phyloP scores from a whole-genome alignment of 2,888 invertebrate species.

The Cephus runcator region DNA sequence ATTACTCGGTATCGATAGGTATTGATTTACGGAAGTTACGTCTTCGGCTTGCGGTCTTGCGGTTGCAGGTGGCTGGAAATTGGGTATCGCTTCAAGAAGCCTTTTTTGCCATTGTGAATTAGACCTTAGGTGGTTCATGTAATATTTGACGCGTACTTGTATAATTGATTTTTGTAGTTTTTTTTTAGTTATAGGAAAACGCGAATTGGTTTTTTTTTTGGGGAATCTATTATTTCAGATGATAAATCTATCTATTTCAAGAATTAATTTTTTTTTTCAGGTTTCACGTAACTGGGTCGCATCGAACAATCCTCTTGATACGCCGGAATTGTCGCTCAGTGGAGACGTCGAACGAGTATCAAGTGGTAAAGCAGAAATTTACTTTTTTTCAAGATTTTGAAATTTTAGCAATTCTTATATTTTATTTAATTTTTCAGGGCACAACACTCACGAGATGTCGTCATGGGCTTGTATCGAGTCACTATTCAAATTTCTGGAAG shows the following conservation, averaged over 20 bases:
- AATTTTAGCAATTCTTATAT: not conserved
- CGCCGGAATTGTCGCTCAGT: constrained; percentile 64
- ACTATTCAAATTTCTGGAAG: constrained; percentile 73
- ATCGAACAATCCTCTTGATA: constrained; percentile 69
- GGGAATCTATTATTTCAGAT: too few species aligned
- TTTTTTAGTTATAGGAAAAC: too few species aligned
- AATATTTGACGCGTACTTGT: not conserved
- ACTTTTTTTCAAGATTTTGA: not conserved
- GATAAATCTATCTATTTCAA: too few species aligned
- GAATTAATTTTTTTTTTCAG: constrained; percentile 49
- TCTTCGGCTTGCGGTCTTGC: constrained; percentile 46
- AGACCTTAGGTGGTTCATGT: not conserved
- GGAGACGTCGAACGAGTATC: constrained; percentile 71
- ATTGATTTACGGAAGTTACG: constrained; percentile 40
- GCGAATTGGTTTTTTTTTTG: too few species aligned
- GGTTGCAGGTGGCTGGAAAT: constrained; percentile 43
- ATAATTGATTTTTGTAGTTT: too few species aligned
- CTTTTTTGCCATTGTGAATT: constrained; percentile 22
- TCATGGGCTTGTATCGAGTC: constrained; percentile 74
- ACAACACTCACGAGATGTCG: constrained; percentile 77
- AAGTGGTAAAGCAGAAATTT: constrained; percentile 65
- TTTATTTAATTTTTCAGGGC: constrained; percentile 61
- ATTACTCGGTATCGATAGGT: constrained; percentile 11
- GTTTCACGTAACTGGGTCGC: constrained; percentile 74
- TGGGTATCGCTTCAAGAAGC: constrained; percentile 19